These are phyloP conservation scores for Epiblema foenella DNA, from an alignment of 2,888 invertebrate species.

Conservation along the genomic window DNA sequence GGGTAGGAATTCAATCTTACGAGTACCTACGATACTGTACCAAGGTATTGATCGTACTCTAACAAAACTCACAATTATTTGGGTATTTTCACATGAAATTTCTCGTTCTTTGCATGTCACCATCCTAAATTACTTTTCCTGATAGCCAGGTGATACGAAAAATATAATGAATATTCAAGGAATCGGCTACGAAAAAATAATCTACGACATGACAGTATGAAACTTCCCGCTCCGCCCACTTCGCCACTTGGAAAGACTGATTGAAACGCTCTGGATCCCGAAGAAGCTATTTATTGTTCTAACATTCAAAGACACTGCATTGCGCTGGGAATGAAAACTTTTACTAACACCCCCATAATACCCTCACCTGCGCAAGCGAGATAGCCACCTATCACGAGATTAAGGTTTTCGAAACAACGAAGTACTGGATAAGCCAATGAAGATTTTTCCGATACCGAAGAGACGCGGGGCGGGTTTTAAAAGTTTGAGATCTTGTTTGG, in stretches of 20 bases:
- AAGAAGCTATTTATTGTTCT: constrained; percentile 4
- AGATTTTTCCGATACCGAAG: constrained; percentile 40
- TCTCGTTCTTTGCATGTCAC: too few relatives aligned
- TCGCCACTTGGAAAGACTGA: background rate
- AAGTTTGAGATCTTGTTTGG: constrained; percentile 31
- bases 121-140: background rate
- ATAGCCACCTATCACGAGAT: constrained; percentile 31
- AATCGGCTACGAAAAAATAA: background rate
- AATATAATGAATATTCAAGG: background rate
- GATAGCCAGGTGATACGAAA: background rate
- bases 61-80: too few relatives aligned
- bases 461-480: constrained; percentile 21
- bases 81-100: too few relatives aligned
- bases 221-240: background rate
- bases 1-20: too few relatives aligned
- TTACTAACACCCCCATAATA: constrained; percentile 26
- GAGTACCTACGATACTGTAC: too few relatives aligned
- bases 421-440: constrained; percentile 41
- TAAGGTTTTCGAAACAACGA: constrained; percentile 39
- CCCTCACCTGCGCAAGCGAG: constrained; percentile 35
- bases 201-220: background rate
- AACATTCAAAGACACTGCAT: background rate
- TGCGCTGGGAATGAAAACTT: constrained; percentile 23
- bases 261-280: background rate
- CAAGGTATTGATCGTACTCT: too few relatives aligned